A percentile compares a stretch with the other conserved stretches of the same genome.
These are phyloP conservation scores for Colius striatus DNA, from an alignment of 2,113 vertebrate genomes.

Conservation along the genomic window DNA sequence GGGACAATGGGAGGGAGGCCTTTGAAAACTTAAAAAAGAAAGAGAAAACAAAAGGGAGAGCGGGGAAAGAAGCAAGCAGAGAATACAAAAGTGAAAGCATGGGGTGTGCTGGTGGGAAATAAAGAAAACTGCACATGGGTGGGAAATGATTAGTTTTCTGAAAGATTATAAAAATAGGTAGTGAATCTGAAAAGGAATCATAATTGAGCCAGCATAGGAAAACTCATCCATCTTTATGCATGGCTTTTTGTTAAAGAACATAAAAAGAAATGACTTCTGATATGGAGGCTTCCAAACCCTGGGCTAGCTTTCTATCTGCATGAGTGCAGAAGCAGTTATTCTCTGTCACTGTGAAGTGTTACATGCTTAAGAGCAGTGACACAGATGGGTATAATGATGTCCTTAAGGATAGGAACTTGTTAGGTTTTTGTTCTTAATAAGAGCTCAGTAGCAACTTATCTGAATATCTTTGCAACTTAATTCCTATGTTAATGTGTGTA, in stretches of 20 bases:
- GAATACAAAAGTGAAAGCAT: neutral
- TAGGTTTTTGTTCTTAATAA: neutral
- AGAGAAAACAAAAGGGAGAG: constrained; percentile 1
- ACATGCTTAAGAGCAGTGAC: neutral
- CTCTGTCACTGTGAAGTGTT: neutral
- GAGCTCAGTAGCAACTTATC: neutral
- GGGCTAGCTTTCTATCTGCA: neutral
- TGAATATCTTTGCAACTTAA: neutral
- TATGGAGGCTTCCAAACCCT: neutral
- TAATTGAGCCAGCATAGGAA: neutral
- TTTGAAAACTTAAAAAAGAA: constrained; percentile 45
- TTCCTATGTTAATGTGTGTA: neutral
- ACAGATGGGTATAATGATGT: neutral
- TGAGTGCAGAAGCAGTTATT: neutral
- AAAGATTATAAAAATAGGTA: constrained; percentile 8
- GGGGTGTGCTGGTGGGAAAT: neutral
- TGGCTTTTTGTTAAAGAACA: neutral
- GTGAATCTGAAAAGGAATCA: neutral
- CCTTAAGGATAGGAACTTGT: neutral
- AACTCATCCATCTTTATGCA: neutral
- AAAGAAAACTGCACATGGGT: neutral
- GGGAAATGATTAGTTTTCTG: constrained; percentile 15
- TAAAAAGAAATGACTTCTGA: neutral
- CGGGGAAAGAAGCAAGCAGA: neutral
- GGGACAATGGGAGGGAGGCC: neutral